Base-by-base conservation (phyloP, 2,888 invertebrate species). In the Tachina grossa region DNA sequence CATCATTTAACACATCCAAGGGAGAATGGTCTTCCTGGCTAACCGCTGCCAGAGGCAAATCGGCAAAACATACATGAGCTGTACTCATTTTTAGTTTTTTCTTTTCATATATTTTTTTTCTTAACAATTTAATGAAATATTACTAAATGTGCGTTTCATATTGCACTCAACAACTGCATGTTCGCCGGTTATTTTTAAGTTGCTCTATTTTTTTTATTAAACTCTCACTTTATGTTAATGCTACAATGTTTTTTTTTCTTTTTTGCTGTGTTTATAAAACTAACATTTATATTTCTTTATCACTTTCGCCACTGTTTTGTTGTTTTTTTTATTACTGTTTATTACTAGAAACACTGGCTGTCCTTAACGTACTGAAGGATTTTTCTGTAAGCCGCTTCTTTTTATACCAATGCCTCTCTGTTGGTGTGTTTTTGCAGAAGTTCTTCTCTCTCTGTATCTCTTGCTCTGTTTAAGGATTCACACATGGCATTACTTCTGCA, bases 341-440 rank as follows among this genome's bases (percentile, higher is more conserved):
- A 47, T 66, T 16, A 68, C 59, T 55, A 87, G 76, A 83, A 89
- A 88, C 77, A 75, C 78, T 79, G 89, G 89, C 88, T 88, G 89
- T 89, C 89, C 89, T 88, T 87, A 88, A 88, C 88, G 89, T 90
- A 91, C 89, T 92, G 91, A 89, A 90, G 89, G 89, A 89, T 88
- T 89, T 89, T 88, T 87, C 87, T 76, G 87, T 63, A 87, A 85
- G 89, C 89, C 88, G 90, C 90, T 87, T 87, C 83, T 88, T 91
- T 91, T 90, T 92, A 92, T 92, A 92, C 90, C 86, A 47, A 39
- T 11, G 14, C 59, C 81, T 84, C 79, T 49, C 75, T 79, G 4
- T 31, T 55, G 13, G 39, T 43, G 11, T 63, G 9, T 53, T 16
- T 22, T 63, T 19, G 8, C n/a, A 13, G 0, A 9, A 14, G 9